Evolutionary conservation across 2,797 vertebrate genomes (phyloP).

Genomic region (Scolopax bukidnonensis): DNA sequence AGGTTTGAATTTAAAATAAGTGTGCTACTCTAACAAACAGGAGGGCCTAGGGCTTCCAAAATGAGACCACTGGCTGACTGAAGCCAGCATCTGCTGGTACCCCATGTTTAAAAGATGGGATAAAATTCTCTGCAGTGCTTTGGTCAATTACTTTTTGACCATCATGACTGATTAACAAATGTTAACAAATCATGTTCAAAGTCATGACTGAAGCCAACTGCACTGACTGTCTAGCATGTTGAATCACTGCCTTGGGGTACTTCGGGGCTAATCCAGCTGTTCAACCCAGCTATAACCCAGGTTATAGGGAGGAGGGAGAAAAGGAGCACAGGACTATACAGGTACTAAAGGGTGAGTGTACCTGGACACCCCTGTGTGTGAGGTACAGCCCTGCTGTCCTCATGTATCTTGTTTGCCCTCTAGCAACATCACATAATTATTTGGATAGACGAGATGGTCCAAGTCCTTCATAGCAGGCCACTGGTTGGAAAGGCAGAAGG

Average conservation of each 20-base stretch:
- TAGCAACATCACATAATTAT: background rate
- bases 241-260: background rate
- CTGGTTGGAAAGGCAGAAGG: background rate
- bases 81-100: background rate
- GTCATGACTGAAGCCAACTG: background rate
- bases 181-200: background rate
- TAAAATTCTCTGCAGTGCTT: background rate
- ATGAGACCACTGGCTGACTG: background rate
- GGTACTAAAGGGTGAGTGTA: background rate
- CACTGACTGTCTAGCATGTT: background rate
- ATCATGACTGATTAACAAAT: background rate
- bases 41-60: background rate
- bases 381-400: background rate
- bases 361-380: fast-evolving
- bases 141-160: background rate
- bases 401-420: background rate
- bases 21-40: background rate
- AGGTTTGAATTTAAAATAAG: conserved; percentile 44
- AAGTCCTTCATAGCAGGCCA: background rate
- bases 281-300: background rate
- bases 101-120: background rate
- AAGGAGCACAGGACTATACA: background rate
- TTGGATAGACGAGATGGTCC: background rate
- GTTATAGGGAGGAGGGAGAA: background rate
- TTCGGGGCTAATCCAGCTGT: background rate